These are phyloP conservation scores for Microctenopoma lineatum DNA, from an alignment of 2,797 vertebrate genomes.

Conservation along the genomic window DNA sequence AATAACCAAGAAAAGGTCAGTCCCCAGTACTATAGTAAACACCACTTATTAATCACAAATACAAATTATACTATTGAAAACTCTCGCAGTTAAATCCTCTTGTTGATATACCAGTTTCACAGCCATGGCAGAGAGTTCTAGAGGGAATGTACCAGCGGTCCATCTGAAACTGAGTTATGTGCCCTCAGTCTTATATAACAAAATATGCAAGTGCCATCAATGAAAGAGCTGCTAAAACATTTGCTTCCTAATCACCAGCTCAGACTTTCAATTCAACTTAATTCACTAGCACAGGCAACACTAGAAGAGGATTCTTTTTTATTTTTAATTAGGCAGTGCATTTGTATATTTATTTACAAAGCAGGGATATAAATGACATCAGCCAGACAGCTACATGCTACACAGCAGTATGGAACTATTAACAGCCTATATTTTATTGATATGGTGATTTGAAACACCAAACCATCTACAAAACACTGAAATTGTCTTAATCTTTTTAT, in stretches of 20 bases:
- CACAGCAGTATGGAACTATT: background rate
- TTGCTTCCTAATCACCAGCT: constrained; percentile 48
- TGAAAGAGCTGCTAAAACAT: constrained; percentile 52
- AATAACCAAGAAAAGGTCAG: too few species aligned
- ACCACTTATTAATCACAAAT: too few species aligned
- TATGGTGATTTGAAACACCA: too few species aligned
- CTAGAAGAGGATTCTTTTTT: constrained; percentile 45
- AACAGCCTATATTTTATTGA: too few species aligned
- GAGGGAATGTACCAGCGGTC: constrained; percentile 31
- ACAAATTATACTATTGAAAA: too few species aligned
- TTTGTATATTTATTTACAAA: constrained; percentile 59
- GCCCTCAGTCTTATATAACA: constrained; percentile 48
- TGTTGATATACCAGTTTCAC: background rate
- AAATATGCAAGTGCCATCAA: constrained; percentile 55
- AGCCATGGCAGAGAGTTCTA: constrained; percentile 18
- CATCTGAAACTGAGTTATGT: constrained; percentile 47
- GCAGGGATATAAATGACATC: constrained; percentile 54
- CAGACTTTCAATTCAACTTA: constrained; percentile 42
- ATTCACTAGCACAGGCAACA: constrained; percentile 33
- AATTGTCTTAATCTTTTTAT: too few species aligned
- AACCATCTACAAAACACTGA: too few species aligned
- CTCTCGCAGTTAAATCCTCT: background rate
- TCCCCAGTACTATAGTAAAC: too few species aligned
- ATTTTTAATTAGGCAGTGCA: constrained; percentile 70
- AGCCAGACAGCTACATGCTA: constrained; percentile 27